Evolutionary conservation across 2,888 invertebrate genomes (phyloP), one percentile per base, ranked within the genome.

Genomic region (Nephrotoma appendiculata): DNA sequence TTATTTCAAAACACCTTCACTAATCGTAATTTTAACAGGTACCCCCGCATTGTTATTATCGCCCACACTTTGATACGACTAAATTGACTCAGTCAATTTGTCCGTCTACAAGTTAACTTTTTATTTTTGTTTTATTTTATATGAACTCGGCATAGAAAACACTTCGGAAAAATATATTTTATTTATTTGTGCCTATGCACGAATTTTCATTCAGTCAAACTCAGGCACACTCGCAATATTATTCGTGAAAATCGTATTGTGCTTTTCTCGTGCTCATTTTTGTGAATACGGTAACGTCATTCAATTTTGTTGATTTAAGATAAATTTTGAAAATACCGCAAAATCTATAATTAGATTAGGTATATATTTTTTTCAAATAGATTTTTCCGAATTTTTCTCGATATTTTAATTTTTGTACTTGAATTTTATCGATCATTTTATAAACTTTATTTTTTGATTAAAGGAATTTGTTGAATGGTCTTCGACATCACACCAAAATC

Each of bases 401-500:
- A 84, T 84, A 42, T 84, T 84, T 42, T 7, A 84, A 42, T n/a
- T 42, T 42, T 84, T 12, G 0, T 42, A 42, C 42, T 42, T 84
- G 42, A 84, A 84, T 42, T 84, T 84, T 84, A 42, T 43, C 43
- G 42, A 42, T 84, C 3, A 84, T 84, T 43, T 84, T 84, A n/a
- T 43, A 42, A 41, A 31, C 41, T 43, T 31, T 31, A 31, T 31
- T 42, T 83, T 43, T 84, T 42, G 12, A n/a, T n/a, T 84, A 15
- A 84, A 86, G 86, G 86, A 86, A 86, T 57, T 86, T 57, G 86
- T 86, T 86, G 52, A 42, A 41, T 86, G 86, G 86, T 41, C 86
- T 57, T 42, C 52, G 9, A 52, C 86, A 57, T 42, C 52, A 15
- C 52, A 86, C 41, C 57, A 41, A 2, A 41, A 86, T 15, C 86